phyloP scores from a whole-genome alignment of 2,113 vertebrate genomes.

The Meleagris gallopavo region DNA sequence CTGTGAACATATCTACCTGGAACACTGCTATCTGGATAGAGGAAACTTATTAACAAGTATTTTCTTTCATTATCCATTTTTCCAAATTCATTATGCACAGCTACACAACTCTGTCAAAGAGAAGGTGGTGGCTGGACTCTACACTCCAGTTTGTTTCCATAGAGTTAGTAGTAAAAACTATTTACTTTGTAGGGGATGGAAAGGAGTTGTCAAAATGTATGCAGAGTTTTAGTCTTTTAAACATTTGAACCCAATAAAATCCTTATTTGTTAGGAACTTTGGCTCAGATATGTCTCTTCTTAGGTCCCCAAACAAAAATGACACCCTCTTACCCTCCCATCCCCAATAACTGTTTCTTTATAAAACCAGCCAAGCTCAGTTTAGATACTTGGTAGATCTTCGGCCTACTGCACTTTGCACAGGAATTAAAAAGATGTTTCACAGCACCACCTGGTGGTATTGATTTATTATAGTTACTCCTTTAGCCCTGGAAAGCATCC shows the following conservation, averaged over 20 bases:
- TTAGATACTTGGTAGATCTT: rapidly evolving
- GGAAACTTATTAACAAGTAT: neutral
- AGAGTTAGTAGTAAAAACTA: neutral
- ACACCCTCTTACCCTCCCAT: neutral
- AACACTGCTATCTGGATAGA: neutral
- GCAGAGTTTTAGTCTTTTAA: neutral
- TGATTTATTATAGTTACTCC: rapidly evolving
- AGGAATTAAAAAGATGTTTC: neutral
- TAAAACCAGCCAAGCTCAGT: neutral
- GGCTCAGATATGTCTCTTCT: neutral
- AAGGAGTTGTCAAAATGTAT: rapidly evolving
- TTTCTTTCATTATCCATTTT: neutral
- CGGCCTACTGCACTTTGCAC: rapidly evolving
- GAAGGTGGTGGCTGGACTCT: neutral
- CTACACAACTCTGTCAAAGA: neutral
- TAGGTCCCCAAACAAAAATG: neutral
- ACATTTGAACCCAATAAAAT: neutral
- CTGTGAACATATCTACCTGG: neutral
- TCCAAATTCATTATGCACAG: neutral
- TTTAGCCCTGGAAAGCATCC: rapidly evolving
- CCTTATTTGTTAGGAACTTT: rapidly evolving
- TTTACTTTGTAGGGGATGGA: neutral
- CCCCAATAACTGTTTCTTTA: neutral
- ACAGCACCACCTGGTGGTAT: slow-evolving; percentile 29
- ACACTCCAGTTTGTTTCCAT: neutral